Evolutionary conservation across 2,113 vertebrate species (phyloP).

Genomic region (Parus major): DNA sequence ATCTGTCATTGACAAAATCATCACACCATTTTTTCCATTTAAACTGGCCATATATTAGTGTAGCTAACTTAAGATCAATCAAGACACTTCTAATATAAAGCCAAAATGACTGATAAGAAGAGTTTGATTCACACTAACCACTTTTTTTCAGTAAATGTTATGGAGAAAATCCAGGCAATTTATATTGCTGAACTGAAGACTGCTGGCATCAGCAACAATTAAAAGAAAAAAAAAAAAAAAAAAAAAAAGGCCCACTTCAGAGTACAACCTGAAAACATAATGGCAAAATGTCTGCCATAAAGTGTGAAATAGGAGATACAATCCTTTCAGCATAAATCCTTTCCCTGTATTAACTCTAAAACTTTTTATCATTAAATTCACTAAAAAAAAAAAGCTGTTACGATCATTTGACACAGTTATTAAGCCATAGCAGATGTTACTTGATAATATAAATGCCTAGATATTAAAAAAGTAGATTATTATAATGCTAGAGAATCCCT

Average conservation of each 20-base stretch:
- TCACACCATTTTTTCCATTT: neutral
- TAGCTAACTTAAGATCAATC: neutral
- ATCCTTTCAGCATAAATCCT: neutral
- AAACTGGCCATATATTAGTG: neutral
- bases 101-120: neutral
- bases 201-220: neutral
- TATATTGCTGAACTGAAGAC: neutral
- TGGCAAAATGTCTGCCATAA: neutral
- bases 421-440: slow-evolving; percentile 40
- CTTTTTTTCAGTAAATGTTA: neutral
- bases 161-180: neutral
- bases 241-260: neutral
- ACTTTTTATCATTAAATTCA: slow-evolving; percentile 16
- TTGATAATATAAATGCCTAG: slow-evolving; percentile 38
- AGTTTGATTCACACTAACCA: neutral
- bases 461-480: slow-evolving; percentile 46
- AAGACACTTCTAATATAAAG: neutral
- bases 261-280: neutral
- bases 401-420: slow-evolving; percentile 32
- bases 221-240: neutral
- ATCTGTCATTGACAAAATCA: neutral
- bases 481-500: slow-evolving; percentile 27
- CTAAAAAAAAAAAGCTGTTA: slow-evolving; percentile 36
- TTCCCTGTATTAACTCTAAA: neutral
- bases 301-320: neutral